Evolutionary conservation across 2,113 vertebrate genomes (phyloP).

Genomic region (Ranitomeya variabilis): DNA sequence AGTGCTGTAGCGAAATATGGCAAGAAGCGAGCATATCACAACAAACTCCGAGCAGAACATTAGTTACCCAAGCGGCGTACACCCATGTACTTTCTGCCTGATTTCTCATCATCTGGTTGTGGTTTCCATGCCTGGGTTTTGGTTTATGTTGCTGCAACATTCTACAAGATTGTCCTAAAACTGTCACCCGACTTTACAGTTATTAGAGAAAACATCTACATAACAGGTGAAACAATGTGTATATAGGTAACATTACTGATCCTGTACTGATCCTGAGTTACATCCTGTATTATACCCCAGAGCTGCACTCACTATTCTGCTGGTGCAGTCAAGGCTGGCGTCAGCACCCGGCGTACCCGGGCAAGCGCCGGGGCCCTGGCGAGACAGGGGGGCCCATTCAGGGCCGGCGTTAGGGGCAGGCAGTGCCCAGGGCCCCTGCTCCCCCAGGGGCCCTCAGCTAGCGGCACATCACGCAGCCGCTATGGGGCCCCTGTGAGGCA

Average conservation of each 20-base stretch:
- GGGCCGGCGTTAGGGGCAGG: too few relatives aligned
- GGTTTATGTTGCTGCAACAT: neutral
- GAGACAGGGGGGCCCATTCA: too few relatives aligned
- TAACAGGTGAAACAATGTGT: neutral
- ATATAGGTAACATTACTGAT: neutral
- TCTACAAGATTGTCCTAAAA: neutral
- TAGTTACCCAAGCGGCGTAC: conserved; percentile 14
- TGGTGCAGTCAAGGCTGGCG: too few relatives aligned
- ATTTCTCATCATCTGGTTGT: conserved; percentile 13
- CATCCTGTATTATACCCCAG: neutral
- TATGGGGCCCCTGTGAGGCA: too few relatives aligned
- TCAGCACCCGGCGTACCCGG: too few relatives aligned
- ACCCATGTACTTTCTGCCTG: conserved; percentile 16
- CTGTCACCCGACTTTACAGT: neutral
- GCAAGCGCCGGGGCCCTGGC: too few relatives aligned
- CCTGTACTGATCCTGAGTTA: neutral
- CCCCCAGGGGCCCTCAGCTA: too few relatives aligned
- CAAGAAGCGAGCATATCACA: conserved; percentile 11
- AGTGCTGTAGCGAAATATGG: conserved; percentile 42
- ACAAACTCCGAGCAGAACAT: conserved; percentile 23
- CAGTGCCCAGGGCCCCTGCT: too few relatives aligned
- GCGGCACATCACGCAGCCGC: too few relatives aligned
- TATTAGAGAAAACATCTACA: neutral
- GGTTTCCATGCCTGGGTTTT: neutral
- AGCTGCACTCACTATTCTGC: neutral